Percentiles rank a stretch among this genome's conserved stretches.
Conservation (phyloP, 2,888 invertebrate species). For the Cacoxenus indagator region DNA sequence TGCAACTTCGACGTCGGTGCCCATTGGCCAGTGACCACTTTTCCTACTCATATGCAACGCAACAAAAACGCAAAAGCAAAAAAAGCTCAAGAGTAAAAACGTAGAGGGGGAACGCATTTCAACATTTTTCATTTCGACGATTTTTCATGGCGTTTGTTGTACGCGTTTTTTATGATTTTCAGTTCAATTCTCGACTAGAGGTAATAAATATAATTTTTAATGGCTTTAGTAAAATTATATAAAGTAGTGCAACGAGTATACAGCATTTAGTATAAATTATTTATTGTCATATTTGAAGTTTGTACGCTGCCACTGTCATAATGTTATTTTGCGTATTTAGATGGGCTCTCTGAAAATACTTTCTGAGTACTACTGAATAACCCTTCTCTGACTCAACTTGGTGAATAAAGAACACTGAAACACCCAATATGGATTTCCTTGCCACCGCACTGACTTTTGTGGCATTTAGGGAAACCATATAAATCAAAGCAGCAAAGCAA, state of each 20-base stretch:
- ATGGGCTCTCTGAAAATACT: too few species aligned
- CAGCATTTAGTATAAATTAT: conserved; percentile 16
- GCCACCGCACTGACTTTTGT: too few species aligned
- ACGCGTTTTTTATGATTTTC: conserved; percentile 27
- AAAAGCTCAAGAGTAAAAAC: neutral
- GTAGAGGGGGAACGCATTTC: neutral
- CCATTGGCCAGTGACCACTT: neutral
- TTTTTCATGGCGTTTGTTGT: conserved; percentile 28
- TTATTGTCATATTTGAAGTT: neutral
- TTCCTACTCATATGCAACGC: neutral
- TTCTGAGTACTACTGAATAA: too few species aligned
- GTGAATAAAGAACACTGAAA: too few species aligned
- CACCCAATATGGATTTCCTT: too few species aligned
- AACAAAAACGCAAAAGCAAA: neutral
- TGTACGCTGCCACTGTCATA: too few species aligned
- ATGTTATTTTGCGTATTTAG: too few species aligned
- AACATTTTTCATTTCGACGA: neutral
- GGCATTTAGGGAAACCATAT: too few species aligned
- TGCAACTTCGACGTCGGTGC: too few species aligned
- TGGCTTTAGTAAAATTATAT: conserved; percentile 44
- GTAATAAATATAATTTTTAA: conserved; percentile 62
- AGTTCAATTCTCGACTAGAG: conserved; percentile 36
- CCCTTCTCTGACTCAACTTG: too few species aligned
- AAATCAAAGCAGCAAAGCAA: too few species aligned
- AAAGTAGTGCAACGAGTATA: neutral